Percentiles rank a stretch among this genome's conserved stretches.
Conservation (phyloP, 2,797 vertebrate species). For the Labeo calbasu region DNA sequence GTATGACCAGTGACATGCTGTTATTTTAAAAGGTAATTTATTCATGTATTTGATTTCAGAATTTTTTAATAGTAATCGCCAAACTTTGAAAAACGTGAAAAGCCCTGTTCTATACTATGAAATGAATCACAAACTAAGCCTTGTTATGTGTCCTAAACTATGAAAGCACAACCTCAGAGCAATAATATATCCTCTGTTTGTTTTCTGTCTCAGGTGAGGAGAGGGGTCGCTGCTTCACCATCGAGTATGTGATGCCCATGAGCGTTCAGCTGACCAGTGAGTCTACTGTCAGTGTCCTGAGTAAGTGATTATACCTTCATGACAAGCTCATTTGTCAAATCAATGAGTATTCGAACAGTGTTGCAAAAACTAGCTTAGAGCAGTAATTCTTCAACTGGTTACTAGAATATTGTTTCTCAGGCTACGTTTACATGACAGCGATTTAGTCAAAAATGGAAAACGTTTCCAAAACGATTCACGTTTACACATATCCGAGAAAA, state of each 20-base stretch:
- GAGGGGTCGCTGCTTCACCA: slow-evolving; percentile 90
- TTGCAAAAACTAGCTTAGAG: background rate
- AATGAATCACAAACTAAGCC: background rate
- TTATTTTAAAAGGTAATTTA: too few species aligned
- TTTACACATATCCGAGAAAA: too few species aligned
- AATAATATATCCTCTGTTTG: background rate
- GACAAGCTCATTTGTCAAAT: background rate
- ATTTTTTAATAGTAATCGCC: too few species aligned
- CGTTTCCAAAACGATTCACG: too few species aligned
- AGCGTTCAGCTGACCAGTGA: slow-evolving; percentile 92
- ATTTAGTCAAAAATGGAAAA: too few species aligned
- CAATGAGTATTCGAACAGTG: background rate
- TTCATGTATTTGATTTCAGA: too few species aligned
- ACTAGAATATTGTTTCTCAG: background rate
- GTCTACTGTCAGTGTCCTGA: slow-evolving; percentile 91
- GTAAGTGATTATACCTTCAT: slow-evolving; percentile 70
- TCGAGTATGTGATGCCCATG: slow-evolving; percentile 94
- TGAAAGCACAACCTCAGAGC: background rate
- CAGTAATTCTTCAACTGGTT: background rate
- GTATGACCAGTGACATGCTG: too few species aligned
- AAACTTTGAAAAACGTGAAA: background rate
- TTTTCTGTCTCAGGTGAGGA: slow-evolving; percentile 82
- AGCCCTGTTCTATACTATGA: background rate
- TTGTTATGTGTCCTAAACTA: background rate
- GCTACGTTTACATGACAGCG: too few species aligned